Evolutionary conservation across 1,140 invertebrate genomes (phyloP).

Genomic region (Agrypnia vestita): DNA sequence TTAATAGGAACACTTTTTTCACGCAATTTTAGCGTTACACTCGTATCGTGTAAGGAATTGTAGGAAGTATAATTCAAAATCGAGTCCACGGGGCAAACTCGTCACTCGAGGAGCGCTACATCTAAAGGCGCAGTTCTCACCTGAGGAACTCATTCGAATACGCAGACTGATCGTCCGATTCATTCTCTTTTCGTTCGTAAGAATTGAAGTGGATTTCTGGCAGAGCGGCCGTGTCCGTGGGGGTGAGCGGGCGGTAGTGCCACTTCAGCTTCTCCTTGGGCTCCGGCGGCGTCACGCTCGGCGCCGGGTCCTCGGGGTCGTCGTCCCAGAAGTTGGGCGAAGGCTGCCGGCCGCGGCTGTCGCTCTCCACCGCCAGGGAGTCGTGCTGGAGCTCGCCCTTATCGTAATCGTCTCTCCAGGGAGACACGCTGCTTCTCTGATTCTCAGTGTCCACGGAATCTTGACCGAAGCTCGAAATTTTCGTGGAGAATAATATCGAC

Average conservation of each 20-base stretch:
- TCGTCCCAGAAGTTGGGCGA: constrained; percentile 63
- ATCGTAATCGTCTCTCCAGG: constrained; percentile 63
- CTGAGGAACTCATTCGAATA: constrained; percentile 72
- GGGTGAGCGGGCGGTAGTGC: constrained; percentile 68
- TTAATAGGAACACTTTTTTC: too few relatives aligned
- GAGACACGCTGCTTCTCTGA: constrained; percentile 41
- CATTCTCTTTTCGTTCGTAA: constrained; percentile 64
- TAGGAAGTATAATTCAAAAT: too few relatives aligned
- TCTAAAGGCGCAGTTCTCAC: constrained; percentile 63
- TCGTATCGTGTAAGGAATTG: too few relatives aligned
- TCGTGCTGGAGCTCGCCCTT: constrained; percentile 26
- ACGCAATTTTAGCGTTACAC: too few relatives aligned
- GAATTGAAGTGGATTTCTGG: constrained; percentile 72
- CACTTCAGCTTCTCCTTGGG: constrained; percentile 67
- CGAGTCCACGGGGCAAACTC: too few relatives aligned
- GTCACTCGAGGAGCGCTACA: constrained; percentile 16
- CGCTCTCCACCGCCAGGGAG: not conserved
- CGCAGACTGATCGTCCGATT: constrained; percentile 62
- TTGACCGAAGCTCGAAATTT: constrained; percentile 72
- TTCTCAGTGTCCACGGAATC: constrained; percentile 65
- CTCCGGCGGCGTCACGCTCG: constrained; percentile 55
- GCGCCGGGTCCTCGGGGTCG: constrained; percentile 58
- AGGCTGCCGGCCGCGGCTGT: not conserved
- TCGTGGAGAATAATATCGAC: constrained; percentile 70
- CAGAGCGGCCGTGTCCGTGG: constrained; percentile 61